Evolutionary conservation across 2,888 invertebrate species (phyloP), one percentile per base, ranked within the genome.

Genomic region (Antheraea yamamai): DNA sequence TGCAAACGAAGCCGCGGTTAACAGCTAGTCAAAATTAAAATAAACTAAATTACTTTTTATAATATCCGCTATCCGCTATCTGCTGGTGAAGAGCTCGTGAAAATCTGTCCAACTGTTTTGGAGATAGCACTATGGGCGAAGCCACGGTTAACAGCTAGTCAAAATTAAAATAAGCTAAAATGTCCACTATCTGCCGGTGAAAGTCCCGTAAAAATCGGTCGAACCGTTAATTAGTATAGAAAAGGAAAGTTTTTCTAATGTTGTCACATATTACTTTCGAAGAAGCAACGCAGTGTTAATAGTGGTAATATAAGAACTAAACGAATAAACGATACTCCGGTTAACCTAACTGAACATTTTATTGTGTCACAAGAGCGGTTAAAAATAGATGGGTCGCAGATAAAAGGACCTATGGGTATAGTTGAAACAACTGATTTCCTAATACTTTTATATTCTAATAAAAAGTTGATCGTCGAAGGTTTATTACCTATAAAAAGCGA

Each of bases 311-410:
- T 12, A 2, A 64, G 14, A 10, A 26, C 26, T 26, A 26, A 66
- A 30, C 4, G 64, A 30, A 30, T 66, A 26, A 30, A 66, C 30
- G 26, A 16, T 66, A 30, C 26, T 66, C 64, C 16, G 26, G 30
- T 66, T 66, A 66, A 66, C 64, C 16, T 66, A 66, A 66, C 30
- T 66, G 26, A 66, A 26, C 6, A 66, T 4, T 66, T 66, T 66
- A 66, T 66, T 66, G 64, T 66, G 64, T 16, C 64, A 66, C 64
- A 66, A 30, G 30, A 66, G 64, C 16, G 12, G 10, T 66, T 66
- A 30, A 66, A 61, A 66, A 66, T 66, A 66, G 64, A 66, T 30
- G 64, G 64, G 16, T 66, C 30, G 18, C 64, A 66, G 26, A 26
- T 66, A 66, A 66, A 66, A 66, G 64, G 64, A 23, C 14, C 26